These are phyloP conservation scores for Phycodurus eques DNA, from an alignment of 2,113 vertebrate species.

Conservation along the genomic window DNA sequence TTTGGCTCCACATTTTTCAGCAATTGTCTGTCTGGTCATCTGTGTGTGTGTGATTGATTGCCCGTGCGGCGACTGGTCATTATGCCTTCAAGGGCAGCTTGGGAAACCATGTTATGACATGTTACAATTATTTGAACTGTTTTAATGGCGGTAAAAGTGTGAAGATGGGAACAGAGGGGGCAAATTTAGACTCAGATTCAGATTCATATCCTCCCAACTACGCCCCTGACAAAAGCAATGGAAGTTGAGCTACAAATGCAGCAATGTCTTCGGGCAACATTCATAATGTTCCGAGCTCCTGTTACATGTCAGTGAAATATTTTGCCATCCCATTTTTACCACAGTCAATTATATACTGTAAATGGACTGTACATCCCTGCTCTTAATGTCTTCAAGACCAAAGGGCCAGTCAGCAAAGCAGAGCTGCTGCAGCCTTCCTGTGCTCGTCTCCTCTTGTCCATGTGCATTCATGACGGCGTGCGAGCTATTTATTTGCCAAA, in stretches of 20 bases:
- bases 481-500: slow-evolving; percentile 26
- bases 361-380: not conserved
- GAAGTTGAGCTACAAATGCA: not conserved
- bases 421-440: slow-evolving; percentile 21
- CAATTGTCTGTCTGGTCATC: too few species aligned
- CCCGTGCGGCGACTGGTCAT: too few species aligned
- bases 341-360: not conserved
- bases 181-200: not conserved
- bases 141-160: too few species aligned
- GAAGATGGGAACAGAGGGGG: too few species aligned
- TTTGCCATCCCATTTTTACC: not conserved
- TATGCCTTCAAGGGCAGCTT: too few species aligned
- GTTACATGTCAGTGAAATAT: not conserved
- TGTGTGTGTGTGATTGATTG: too few species aligned
- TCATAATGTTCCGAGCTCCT: not conserved
- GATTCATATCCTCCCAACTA: not conserved
- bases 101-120: too few species aligned
- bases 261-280: not conserved
- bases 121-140: too few species aligned
- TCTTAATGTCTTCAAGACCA: not conserved
- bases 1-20: too few species aligned
- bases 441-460: slow-evolving; percentile 2
- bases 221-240: not conserved
- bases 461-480: slow-evolving; percentile 16
- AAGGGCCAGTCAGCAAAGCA: not conserved